Percentiles rank a stretch among this genome's conserved stretches.
Conservation (phyloP, 92 coral and sea anemone species). For the Zoanthus sociatus region DNA sequence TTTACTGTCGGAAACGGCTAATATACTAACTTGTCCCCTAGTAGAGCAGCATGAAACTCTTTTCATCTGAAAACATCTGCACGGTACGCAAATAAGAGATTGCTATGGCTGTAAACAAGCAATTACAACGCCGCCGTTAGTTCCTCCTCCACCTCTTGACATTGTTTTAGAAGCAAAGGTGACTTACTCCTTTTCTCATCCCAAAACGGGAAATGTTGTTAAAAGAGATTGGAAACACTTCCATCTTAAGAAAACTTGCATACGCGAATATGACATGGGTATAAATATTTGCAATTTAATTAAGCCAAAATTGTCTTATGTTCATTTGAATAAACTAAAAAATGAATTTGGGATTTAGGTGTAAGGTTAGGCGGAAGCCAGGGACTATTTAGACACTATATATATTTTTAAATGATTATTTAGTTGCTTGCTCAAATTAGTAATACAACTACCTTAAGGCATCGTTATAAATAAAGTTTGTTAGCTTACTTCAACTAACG, state of each 20-base stretch:
- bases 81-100: slow-evolving; percentile 44
- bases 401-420: too few relatives aligned
- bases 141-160: slow-evolving; percentile 51
- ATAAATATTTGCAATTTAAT: slow-evolving; percentile 52
- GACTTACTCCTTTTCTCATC: slow-evolving; percentile 47
- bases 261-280: not conserved
- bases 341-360: too few relatives aligned
- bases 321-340: slow-evolving; percentile 38
- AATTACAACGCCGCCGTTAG: slow-evolving; percentile 49
- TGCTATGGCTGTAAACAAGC: slow-evolving; percentile 44
- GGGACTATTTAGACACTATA: too few relatives aligned
- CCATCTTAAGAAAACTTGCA: not conserved
- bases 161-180: slow-evolving; percentile 61
- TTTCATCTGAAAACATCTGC: slow-evolving; percentile 52
- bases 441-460: too few relatives aligned
- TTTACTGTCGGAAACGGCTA: not conserved
- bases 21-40: not conserved
- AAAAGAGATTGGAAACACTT: slow-evolving; percentile 66
- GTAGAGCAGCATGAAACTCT: slow-evolving; percentile 25
- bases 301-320: slow-evolving; percentile 40
- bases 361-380: too few relatives aligned
- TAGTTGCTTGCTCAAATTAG: too few relatives aligned
- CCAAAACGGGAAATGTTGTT: slow-evolving; percentile 40
- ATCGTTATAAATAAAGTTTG: too few relatives aligned
- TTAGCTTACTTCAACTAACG: too few relatives aligned